Evolutionary conservation across 2,113 vertebrate genomes (phyloP).

Genomic region (sheep (Ovis aries)): ARS-UI_Ramb_v3.0 NC_056080.1:71546501-71547000

Average conservation of each 20-base stretch:
- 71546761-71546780: not conserved
- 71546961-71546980: not conserved
- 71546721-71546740: not conserved
- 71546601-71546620: not conserved
- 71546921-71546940: not conserved
- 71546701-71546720: not conserved
- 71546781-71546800: not conserved
- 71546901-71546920: not conserved
- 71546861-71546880: not conserved
- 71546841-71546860: not conserved
- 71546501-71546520: not conserved
- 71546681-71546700: not conserved
- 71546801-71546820: not conserved
- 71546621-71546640: not conserved
- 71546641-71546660: constrained; percentile 19
- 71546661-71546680: not conserved
- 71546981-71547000: not conserved
- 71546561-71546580: not conserved
- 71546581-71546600: not conserved
- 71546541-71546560: not conserved
- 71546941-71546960: not conserved
- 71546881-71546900: not conserved
- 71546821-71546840: not conserved
- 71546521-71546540: not conserved
- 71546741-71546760: not conserved